Percentiles rank a stretch among this genome's conserved stretches.
Evolutionary conservation across 2,888 invertebrate species (phyloP).

Genomic region (Drosophila lutescens): DNA sequence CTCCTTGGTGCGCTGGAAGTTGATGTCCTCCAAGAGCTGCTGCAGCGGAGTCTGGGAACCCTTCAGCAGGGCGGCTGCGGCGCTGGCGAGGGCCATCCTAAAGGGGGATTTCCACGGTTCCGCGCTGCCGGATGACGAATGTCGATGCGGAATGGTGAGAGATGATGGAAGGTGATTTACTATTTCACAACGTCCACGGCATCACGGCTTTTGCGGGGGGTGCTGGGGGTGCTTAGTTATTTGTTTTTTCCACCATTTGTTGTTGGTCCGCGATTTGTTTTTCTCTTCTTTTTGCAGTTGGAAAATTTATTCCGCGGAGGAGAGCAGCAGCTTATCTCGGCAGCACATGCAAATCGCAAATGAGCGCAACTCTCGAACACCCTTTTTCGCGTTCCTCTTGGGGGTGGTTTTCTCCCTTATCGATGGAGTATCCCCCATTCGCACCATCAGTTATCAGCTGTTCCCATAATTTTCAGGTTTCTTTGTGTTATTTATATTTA

Average conservation of each 20-base stretch:
- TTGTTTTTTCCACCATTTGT: constrained; percentile 20
- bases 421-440: constrained; percentile 1
- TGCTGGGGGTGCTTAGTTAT: neutral
- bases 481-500: constrained; percentile 7
- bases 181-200: constrained; percentile 58
- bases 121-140: constrained; percentile 44
- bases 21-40: constrained; percentile 94
- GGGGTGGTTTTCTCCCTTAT: constrained; percentile 20
- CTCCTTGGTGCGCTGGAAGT: constrained; percentile 96
- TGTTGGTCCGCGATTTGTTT: constrained; percentile 4
- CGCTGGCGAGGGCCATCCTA: constrained; percentile 81
- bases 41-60: constrained; percentile 89
- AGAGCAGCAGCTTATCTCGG: constrained; percentile 14
- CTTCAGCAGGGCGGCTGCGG: constrained; percentile 82
- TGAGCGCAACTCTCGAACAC: constrained; percentile 3
- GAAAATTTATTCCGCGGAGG: constrained; percentile 1
- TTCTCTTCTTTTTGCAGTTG: constrained; percentile 1
- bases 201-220: constrained; percentile 13
- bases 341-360: constrained; percentile 25
- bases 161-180: too few species aligned
- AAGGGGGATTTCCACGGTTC: constrained; percentile 20
- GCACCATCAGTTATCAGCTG: constrained; percentile 24
- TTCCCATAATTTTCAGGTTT: neutral
- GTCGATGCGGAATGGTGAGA: constrained; percentile 23
- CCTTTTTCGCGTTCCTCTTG: constrained; percentile 11